Conservation (phyloP, 2,888 invertebrate genomes). For the Lasioglossum marginatum region DNA sequence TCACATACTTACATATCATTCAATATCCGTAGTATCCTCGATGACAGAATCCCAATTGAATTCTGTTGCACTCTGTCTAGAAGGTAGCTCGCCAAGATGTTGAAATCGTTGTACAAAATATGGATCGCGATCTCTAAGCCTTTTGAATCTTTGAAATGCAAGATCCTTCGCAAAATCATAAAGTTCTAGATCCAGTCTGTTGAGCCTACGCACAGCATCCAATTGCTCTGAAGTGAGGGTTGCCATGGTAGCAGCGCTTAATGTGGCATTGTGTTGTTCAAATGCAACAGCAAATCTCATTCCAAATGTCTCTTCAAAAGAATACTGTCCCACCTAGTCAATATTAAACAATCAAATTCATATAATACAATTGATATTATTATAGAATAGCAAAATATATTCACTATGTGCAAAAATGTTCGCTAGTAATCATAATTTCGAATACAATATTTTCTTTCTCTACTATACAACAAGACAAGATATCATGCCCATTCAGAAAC, state of each 20-base stretch:
- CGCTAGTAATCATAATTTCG: neutral
- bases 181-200: slow-evolving; percentile 95
- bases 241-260: slow-evolving; percentile 93
- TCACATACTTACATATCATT: slow-evolving; percentile 74
- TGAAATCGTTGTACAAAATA: slow-evolving; percentile 94
- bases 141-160: slow-evolving; percentile 93
- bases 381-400: neutral
- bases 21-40: slow-evolving; percentile 87
- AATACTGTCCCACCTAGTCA: slow-evolving; percentile 92
- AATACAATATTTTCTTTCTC: neutral
- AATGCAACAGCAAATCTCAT: slow-evolving; percentile 95
- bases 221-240: slow-evolving; percentile 91
- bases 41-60: slow-evolving; percentile 95
- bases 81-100: slow-evolving; percentile 92
- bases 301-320: slow-evolving; percentile 97
- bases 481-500: neutral
- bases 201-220: slow-evolving; percentile 91
- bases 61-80: slow-evolving; percentile 91
- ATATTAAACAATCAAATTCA: neutral
- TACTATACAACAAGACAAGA: neutral
- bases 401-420: neutral
- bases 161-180: slow-evolving; percentile 97
- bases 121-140: slow-evolving; percentile 91
- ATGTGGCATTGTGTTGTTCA: slow-evolving; percentile 96
- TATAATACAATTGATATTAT: slow-evolving; percentile 1